Evolutionary conservation across 2,888 invertebrate species (phyloP).

Genomic region (Cataglyphis albicans): DNA sequence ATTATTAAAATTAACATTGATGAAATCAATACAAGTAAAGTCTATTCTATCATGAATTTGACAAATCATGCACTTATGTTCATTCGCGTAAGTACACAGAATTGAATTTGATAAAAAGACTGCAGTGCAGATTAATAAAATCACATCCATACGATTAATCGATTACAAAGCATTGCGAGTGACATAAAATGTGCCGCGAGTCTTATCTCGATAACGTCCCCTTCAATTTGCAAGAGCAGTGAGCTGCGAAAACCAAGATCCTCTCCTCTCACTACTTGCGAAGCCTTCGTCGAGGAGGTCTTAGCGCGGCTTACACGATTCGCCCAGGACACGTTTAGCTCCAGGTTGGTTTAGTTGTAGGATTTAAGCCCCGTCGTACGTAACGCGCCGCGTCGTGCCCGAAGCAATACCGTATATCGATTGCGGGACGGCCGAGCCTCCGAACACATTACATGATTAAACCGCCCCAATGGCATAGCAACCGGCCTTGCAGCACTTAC

Average conservation of each 20-base stretch:
- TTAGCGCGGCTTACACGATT: constrained; percentile 17
- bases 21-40: neutral
- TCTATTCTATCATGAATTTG: neutral
- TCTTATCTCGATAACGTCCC: neutral
- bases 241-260: neutral
- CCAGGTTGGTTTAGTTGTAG: constrained; percentile 75
- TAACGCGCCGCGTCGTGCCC: constrained; percentile 78
- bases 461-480: constrained; percentile 82
- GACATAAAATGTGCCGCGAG: no score
- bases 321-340: constrained; percentile 59
- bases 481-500: constrained; percentile 85
- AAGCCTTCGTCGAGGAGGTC: neutral
- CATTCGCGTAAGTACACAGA: neutral
- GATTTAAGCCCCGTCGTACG: constrained; percentile 79
- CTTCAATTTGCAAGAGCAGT: constrained; percentile 1
- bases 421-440: constrained; percentile 83
- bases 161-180: neutral
- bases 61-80: neutral
- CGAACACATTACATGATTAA: constrained; percentile 86
- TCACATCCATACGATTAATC: neutral
- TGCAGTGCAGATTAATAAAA: neutral
- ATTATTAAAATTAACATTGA: neutral
- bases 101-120: neutral
- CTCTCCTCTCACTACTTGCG: neutral
- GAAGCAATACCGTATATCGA: constrained; percentile 84